Conservation (phyloP, 1,140 invertebrate species). For the Episyrphus balteatus region DNA sequence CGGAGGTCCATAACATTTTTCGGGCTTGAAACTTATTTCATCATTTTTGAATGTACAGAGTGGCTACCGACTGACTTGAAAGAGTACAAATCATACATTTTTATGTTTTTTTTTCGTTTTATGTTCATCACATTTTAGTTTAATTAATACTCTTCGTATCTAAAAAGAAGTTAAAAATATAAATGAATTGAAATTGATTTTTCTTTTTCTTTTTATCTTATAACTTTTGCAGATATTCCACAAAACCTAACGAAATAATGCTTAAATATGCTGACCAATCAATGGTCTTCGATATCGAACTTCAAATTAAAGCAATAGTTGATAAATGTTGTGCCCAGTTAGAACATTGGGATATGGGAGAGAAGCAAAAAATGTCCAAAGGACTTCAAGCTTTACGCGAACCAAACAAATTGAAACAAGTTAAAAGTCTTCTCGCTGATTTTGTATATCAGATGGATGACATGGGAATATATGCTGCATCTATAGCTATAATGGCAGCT, state of each 20-base stretch:
- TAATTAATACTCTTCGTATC: too few species aligned
- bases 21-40: too few species aligned
- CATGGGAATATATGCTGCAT: slow-evolving; percentile 49
- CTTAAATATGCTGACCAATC: slow-evolving; percentile 12
- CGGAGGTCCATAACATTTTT: too few species aligned
- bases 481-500: slow-evolving; percentile 43
- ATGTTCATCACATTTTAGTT: too few species aligned
- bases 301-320: slow-evolving; percentile 4
- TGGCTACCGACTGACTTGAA: too few species aligned
- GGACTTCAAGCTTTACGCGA: slow-evolving; percentile 7
- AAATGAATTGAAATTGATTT: too few species aligned
- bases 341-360: slow-evolving; percentile 16
- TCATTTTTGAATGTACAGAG: too few species aligned
- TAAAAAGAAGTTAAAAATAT: too few species aligned
- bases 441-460: slow-evolving; percentile 37
- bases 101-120: too few species aligned
- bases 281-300: not conserved
- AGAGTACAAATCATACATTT: too few species aligned
- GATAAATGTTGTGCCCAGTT: not conserved
- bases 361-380: slow-evolving; percentile 15
- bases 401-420: slow-evolving; percentile 16
- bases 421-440: slow-evolving; percentile 25
- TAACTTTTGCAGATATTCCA: slow-evolving; percentile 37
- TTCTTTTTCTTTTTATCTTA: too few species aligned
- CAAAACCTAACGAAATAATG: slow-evolving; percentile 47